A percentile compares a stretch with the other conserved stretches of the same genome.
Evolutionary conservation across 2,888 invertebrate genomes (phyloP).

Genomic region (Tetrapedia diversipes): DNA sequence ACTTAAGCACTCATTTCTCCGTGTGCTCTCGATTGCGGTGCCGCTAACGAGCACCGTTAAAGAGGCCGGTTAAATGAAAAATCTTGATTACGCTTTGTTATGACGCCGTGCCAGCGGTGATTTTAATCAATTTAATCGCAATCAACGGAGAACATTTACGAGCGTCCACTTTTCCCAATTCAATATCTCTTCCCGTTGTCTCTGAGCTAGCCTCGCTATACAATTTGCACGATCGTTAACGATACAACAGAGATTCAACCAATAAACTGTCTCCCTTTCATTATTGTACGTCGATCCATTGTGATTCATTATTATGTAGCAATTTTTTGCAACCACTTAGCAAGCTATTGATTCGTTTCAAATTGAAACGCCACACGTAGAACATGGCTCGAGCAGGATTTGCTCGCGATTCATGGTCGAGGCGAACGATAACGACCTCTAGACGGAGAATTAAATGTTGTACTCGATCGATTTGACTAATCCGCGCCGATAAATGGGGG

Average conservation of each 20-base stretch:
- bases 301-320: too few relatives aligned
- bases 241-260: not conserved
- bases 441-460: constrained; percentile 24
- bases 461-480: constrained; percentile 41
- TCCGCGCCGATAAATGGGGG: constrained; percentile 31
- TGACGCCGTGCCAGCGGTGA: not conserved
- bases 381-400: not conserved
- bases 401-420: not conserved
- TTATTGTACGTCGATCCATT: too few relatives aligned
- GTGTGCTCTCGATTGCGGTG: constrained; percentile 14
- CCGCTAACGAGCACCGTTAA: constrained; percentile 39
- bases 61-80: constrained; percentile 28
- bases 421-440: constrained; percentile 31
- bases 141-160: constrained; percentile 3
- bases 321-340: too few relatives aligned
- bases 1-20: constrained; percentile 17
- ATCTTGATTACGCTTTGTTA: constrained; percentile 31
- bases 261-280: not conserved
- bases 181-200: constrained; percentile 3
- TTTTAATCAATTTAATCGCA: constrained; percentile 40
- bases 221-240: not conserved
- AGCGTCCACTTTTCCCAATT: constrained; percentile 13
- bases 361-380: too few relatives aligned
- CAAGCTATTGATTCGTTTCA: too few relatives aligned
- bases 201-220: not conserved